Evolutionary conservation across 2,888 invertebrate species (phyloP).

Genomic region (Pandemis corylana): DNA sequence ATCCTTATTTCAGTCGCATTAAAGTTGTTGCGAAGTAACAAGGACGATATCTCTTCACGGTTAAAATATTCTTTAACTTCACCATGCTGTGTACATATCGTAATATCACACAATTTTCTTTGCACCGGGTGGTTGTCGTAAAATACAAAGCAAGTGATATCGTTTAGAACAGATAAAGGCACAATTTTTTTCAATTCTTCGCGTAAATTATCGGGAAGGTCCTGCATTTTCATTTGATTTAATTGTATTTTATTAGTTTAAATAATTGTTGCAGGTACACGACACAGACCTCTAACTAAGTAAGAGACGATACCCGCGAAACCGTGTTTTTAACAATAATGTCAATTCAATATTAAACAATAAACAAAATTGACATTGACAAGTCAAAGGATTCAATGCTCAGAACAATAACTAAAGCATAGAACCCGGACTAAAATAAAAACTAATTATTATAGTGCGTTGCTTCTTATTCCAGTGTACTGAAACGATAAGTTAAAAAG

Average conservation of each 20-base stretch:
- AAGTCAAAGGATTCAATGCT: too few species aligned
- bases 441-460: too few species aligned
- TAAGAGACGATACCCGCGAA: background rate
- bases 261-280: background rate
- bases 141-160: constrained; percentile 65
- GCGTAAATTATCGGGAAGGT: constrained; percentile 54
- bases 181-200: constrained; percentile 59
- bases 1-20: constrained; percentile 57
- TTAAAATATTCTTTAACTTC: constrained; percentile 69
- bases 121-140: constrained; percentile 72
- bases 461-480: too few species aligned
- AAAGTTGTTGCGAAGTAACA: constrained; percentile 49
- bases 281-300: too few species aligned
- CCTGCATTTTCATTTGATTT: constrained; percentile 46
- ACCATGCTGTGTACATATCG: constrained; percentile 62
- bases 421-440: too few species aligned
- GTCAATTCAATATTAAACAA: background rate
- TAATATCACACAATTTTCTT: constrained; percentile 61
- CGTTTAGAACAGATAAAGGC: constrained; percentile 60
- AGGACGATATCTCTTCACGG: constrained; percentile 57
- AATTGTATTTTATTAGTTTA: background rate
- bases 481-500: too few species aligned
- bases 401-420: too few species aligned
- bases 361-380: too few species aligned
- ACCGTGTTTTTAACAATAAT: background rate